Evolutionary conservation across 2,888 invertebrate genomes (phyloP), one percentile per base, ranked within the genome.

Genomic region (Petrolisthes cinctipes): DNA sequence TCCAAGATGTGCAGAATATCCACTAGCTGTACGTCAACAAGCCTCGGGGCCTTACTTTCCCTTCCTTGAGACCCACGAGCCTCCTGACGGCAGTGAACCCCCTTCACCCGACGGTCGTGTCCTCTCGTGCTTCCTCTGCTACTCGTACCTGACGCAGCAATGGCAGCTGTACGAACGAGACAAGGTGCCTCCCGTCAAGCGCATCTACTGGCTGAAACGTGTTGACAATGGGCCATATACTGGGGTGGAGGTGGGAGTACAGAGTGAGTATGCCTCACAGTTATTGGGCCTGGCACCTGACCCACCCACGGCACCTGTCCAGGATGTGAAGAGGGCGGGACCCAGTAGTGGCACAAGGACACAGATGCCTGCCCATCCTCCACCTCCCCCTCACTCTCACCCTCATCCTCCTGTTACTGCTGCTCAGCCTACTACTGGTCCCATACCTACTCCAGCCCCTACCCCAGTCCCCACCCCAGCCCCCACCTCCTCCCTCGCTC

Each of bases 201-300:
- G 98, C 85, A 95, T 98, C 92, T 98, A 98, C 92, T 98, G 98
- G 96, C 94, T 98, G 94, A 98, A 98, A 93, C 94, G 98, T 91
- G 95, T 96, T 91, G 98, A 98, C 92, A 97, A 97, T 92, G 97
- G 97, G 90, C 96, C 96, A 0, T 98, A 96, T 92, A 97, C 97
- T 56, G 96, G 97, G 4, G 97, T 97, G 0, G 97, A 97, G 93
- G 96, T 97, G 95, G 95, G 96, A 83, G 95, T 97, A 91, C 97
- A 97, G 93, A 97, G 97, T 83, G 98, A 98, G 93, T 98, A 97
- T 93, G 97, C 97, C 83, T 97, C 97, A 53, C 97, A 97, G 92
- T 95, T 97, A 91, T 94, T 97, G 91, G 93, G 93, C 0, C 90
- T 93, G 51, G 92, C 91, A 4, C 85, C 87, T 17, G 89, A 89